A percentile compares a stretch with the other conserved stretches of the same genome.
Evolutionary conservation across 1,140 invertebrate genomes (phyloP).

Genomic region (Lepidurus packardi): DNA sequence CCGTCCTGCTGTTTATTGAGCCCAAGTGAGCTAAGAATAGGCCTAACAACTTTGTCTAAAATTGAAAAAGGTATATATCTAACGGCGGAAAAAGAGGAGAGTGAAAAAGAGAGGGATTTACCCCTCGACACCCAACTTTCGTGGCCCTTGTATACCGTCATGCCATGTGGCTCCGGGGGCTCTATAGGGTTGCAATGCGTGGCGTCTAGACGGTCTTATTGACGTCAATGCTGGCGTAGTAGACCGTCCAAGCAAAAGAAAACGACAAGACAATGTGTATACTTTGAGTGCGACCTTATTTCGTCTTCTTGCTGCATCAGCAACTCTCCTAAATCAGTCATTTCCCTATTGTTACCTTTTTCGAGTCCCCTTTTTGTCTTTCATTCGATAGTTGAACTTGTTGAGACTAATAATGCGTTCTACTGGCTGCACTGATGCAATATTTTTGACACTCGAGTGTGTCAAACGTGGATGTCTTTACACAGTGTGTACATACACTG

Average conservation of each 20-base stretch:
- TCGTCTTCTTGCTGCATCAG: background rate
- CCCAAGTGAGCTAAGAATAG: background rate
- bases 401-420: too few relatives aligned
- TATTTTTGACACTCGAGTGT: too few relatives aligned
- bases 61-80: background rate
- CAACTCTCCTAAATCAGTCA: too few relatives aligned
- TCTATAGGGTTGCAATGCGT: slow-evolving; percentile 8
- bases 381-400: too few relatives aligned
- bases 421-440: too few relatives aligned
- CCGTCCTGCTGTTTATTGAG: background rate
- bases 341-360: too few relatives aligned
- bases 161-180: slow-evolving; percentile 7
- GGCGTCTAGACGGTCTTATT: slow-evolving; percentile 21
- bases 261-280: background rate
- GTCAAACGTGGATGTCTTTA: too few relatives aligned
- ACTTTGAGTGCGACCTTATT: background rate
- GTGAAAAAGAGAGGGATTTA: too few relatives aligned
- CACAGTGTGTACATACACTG: too few relatives aligned
- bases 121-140: too few relatives aligned
- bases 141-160: background rate
- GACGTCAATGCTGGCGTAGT: slow-evolving; percentile 4
- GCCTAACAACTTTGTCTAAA: background rate
- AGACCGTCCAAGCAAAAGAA: background rate
- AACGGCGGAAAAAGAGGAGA: background rate
- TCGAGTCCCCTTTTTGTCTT: too few relatives aligned